Conservation (phyloP, 2,888 invertebrate species). For the Machimus rusticus region DNA sequence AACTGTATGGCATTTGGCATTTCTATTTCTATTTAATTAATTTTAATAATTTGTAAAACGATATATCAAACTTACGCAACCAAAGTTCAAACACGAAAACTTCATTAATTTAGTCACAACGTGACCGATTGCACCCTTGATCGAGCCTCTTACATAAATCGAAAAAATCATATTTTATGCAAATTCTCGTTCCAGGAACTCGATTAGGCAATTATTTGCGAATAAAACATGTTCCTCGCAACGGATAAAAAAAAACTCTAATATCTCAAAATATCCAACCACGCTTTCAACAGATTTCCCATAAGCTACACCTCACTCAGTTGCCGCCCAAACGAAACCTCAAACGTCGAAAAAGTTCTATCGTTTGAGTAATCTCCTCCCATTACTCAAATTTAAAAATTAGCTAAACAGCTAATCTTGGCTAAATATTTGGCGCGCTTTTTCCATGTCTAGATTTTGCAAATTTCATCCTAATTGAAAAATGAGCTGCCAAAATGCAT, state of each 20-base stretch:
- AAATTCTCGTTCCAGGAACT: not conserved
- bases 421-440: not conserved
- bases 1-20: not conserved
- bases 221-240: not conserved
- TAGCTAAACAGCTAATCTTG: not conserved
- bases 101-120: not conserved
- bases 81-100: not conserved
- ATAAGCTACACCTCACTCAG: not conserved
- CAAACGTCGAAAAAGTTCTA: not conserved
- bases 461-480: constrained; percentile 23
- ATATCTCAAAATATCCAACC: not conserved
- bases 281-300: not conserved
- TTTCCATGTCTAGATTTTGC: not conserved
- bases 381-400: constrained; percentile 25
- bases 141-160: not conserved
- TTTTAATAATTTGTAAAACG: not conserved
- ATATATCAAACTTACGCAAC: not conserved
- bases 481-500: constrained; percentile 28
- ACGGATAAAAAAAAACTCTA: not conserved
- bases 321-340: not conserved
- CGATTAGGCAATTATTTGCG: not conserved
- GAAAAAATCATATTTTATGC: not conserved
- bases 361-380: constrained; percentile 9
- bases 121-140: not conserved
- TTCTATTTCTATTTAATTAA: not conserved